These are phyloP conservation scores for Sebastolobus alascanus DNA, from an alignment of 2,797 vertebrate genomes.

Conservation along the genomic window DNA sequence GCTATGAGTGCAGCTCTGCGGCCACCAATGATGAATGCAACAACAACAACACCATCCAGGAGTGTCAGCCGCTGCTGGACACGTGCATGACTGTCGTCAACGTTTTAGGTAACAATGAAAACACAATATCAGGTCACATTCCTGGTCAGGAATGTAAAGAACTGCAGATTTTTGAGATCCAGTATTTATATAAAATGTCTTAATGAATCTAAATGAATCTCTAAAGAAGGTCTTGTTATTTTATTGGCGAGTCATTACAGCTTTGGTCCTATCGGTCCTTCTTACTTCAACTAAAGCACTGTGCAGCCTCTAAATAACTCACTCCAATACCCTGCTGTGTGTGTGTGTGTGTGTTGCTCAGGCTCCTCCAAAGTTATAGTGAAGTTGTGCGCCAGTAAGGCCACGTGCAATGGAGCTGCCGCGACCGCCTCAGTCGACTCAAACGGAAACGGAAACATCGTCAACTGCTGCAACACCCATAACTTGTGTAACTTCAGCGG, in stretches of 20 bases:
- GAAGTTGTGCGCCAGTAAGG: conserved; percentile 72
- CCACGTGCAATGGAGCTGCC: conserved; percentile 59
- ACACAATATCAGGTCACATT: not conserved
- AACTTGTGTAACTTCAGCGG: conserved; percentile 76
- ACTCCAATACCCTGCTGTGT: not conserved
- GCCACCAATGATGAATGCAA: conserved; percentile 74
- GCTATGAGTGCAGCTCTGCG: conserved; percentile 74
- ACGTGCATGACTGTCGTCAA: conserved; percentile 80
- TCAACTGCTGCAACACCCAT: conserved; percentile 74
- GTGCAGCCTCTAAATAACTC: not conserved
- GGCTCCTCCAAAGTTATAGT: conserved; percentile 61
- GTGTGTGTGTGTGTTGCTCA: conserved; percentile 31
- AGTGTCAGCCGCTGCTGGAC: conserved; percentile 66
- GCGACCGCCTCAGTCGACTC: conserved; percentile 21
- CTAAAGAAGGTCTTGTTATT: not conserved
- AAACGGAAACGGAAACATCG: conserved; percentile 65
- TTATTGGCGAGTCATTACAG: not conserved
- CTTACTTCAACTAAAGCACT: not conserved
- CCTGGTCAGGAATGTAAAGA: not conserved
- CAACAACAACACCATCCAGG: conserved; percentile 64
- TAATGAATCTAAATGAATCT: not conserved
- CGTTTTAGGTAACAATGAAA: conserved; percentile 63
- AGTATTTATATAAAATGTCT: not conserved
- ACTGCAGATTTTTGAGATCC: not conserved
- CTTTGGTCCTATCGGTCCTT: not conserved